Conservation (phyloP, 2,797 vertebrate genomes). For the Molossus alvarezi region DNA sequence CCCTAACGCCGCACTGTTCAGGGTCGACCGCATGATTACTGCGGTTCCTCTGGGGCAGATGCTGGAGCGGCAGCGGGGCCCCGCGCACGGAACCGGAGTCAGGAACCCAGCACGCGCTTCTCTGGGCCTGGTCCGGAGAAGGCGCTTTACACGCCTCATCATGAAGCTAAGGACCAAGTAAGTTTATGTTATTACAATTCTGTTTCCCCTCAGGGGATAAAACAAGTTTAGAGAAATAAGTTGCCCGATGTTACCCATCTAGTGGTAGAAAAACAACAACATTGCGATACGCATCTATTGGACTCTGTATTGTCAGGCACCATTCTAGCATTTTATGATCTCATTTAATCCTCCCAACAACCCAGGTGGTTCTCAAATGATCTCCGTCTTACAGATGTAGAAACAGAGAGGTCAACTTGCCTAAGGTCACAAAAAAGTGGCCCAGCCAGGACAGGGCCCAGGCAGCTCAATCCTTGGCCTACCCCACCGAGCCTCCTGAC, state of each 20-base stretch:
- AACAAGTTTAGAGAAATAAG: neutral
- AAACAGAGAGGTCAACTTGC: neutral
- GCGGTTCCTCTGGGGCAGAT: neutral
- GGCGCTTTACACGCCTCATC: neutral
- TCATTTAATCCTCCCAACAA: neutral
- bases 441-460: neutral
- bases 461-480: neutral
- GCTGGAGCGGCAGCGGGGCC: neutral
- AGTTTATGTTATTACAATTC: neutral
- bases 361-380: neutral
- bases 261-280: neutral
- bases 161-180: neutral
- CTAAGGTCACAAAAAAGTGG: neutral
- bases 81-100: fast-evolving
- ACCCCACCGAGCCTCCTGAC: neutral
- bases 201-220: neutral
- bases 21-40: neutral
- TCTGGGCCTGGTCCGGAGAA: neutral
- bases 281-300: neutral
- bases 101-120: fast-evolving
- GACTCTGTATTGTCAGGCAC: neutral
- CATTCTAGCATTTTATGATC: neutral
- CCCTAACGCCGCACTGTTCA: neutral
- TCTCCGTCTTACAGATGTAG: neutral
- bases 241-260: neutral